Base-by-base conservation (phyloP, 1,140 invertebrate species). In the Bacillus rossius region DNA sequence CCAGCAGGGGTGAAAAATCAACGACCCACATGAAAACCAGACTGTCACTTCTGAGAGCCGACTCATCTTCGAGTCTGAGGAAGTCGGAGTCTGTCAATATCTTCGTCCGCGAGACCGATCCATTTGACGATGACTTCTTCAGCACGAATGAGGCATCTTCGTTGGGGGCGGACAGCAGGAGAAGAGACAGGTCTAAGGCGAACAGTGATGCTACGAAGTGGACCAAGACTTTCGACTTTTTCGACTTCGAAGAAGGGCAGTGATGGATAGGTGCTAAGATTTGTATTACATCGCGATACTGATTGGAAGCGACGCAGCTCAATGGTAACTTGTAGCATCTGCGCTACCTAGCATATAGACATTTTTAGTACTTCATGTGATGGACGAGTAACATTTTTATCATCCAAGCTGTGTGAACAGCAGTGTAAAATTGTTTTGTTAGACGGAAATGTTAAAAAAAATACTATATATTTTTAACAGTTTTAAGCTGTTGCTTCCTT, bases 51-150 rank as follows among this genome's bases (percentile, higher is more conserved):
- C 61, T 76, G 14, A 57, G 75, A n/a, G 75, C 74, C 60, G 74
- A 74, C 60, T 72, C 66, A 17, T 38, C 49, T n/a, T 63, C 71
- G 3, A 69, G 71, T 34, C 69, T 71, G 48, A 88, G 87, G 64
- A 92, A 92, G 71, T 92, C 89, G 0, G 89, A 92, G 67, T 92
- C 90, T 2, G 85, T 92, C 16, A 92, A 92, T 70, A 92, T 93
- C 62, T 93, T 93, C 72, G 83, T 84, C 5, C 79, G 88, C 41
- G 81, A 85, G 64, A 84, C 79, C 66, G 91, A 92, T 77, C 91
- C 91, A 3, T 93, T 93, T 70, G 87, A 89, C 61, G 88, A 90
- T 55, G 89, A 92, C 61, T 89, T 91, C 64, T 93, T 93, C 72
- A 91, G 90, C 66, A 85, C 14, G 19, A 40, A 37, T 16, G 37